These are phyloP conservation scores for Bombus cullumanus DNA, from an alignment of 1,140 invertebrate genomes.

Conservation along the genomic window DNA sequence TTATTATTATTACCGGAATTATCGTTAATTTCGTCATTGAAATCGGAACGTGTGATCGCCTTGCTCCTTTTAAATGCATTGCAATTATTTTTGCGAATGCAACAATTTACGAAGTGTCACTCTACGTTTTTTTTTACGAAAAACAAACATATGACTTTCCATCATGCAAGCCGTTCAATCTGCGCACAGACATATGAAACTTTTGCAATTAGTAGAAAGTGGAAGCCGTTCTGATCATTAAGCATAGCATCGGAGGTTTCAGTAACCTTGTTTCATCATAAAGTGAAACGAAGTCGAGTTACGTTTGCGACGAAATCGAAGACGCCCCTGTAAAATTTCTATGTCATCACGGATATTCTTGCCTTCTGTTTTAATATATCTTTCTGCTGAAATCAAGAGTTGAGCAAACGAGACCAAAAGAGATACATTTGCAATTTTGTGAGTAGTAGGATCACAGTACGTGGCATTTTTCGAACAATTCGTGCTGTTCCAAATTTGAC, in stretches of 20 bases:
- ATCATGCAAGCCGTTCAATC: too few species aligned
- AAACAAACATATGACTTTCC: neutral
- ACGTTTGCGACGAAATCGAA: neutral
- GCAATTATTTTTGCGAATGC: neutral
- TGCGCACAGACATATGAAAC: neutral
- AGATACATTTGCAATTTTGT: neutral
- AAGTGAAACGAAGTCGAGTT: neutral
- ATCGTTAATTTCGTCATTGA: neutral
- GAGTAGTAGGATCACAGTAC: too few species aligned
- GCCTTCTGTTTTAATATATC: too few species aligned
- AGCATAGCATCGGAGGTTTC: neutral
- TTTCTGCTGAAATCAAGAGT: too few species aligned
- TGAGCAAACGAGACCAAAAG: too few species aligned
- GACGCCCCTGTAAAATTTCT: neutral
- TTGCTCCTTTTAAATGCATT: neutral
- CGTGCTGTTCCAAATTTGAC: neutral
- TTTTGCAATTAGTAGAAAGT: constrained; percentile 29
- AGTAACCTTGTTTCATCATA: neutral
- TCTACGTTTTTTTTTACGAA: too few species aligned
- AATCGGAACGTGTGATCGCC: too few species aligned
- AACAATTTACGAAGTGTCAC: neutral
- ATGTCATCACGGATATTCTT: too few species aligned
- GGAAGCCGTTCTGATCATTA: neutral
- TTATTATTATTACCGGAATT: neutral
- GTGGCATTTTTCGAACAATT: too few species aligned